Percentiles rank a stretch among this genome's conserved stretches.
Conservation (phyloP, 1,140 invertebrate species). For the Cherax quadricarinatus region DNA sequence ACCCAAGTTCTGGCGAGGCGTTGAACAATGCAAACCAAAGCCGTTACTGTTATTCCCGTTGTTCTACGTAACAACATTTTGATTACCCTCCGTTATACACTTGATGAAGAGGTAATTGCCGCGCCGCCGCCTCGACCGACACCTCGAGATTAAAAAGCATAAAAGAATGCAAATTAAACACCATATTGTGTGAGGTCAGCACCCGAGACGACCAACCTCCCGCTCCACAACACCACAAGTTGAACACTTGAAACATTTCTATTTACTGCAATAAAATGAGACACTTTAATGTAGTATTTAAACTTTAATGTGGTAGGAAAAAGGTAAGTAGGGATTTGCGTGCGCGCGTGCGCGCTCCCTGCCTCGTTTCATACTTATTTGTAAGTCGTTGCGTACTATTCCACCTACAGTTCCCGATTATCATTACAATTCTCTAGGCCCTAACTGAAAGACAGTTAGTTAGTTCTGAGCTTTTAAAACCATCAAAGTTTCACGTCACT, state of each 20-base stretch:
- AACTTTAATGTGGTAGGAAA: neutral
- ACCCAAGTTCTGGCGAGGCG: too few species aligned
- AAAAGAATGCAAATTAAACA: neutral
- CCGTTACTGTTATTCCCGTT: neutral
- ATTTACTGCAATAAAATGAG: neutral
- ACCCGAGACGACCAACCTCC: neutral
- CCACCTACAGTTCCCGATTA: too few species aligned
- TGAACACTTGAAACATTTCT: too few species aligned
- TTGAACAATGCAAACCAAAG: neutral
- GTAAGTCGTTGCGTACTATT: too few species aligned
- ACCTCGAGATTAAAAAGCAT: neutral
- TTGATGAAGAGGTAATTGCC: slow-evolving; percentile 25
- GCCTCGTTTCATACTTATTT: too few species aligned
- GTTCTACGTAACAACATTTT: neutral
- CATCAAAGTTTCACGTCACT: too few species aligned
- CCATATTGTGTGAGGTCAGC: neutral
- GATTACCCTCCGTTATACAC: slow-evolving; percentile 32
- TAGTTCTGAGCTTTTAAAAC: too few species aligned
- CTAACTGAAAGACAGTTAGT: too few species aligned
- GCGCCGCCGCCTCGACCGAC: neutral
- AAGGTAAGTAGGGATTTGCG: too few species aligned
- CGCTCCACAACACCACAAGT: too few species aligned
- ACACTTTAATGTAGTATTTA: neutral
- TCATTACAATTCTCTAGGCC: too few species aligned
- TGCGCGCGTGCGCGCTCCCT: too few species aligned